A percentile compares a stretch with the other conserved stretches of the same genome.
Evolutionary conservation across 30 jellyfish, hydroid and myxozoan species (phyloP).

Genomic region (Aurelia sp.): DNA sequence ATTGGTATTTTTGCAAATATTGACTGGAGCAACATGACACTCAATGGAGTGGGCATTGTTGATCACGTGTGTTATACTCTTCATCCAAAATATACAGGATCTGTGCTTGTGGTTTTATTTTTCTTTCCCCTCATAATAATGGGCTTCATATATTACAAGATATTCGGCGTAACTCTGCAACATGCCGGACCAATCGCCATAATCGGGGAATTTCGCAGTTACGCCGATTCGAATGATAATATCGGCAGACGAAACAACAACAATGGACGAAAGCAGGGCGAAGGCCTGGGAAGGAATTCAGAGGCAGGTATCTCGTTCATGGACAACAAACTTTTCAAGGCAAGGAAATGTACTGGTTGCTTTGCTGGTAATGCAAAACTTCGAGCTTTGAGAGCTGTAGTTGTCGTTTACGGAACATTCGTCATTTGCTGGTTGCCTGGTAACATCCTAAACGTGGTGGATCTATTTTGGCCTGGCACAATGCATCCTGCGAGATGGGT

Average conservation of each 20-base stretch:
- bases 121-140: conserved; percentile 69
- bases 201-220: neutral
- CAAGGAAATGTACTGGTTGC: neutral
- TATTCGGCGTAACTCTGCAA: conserved; percentile 60
- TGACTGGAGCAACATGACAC: conserved; percentile 24
- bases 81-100: conserved; percentile 21
- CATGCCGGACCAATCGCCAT: conserved; percentile 66
- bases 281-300: neutral
- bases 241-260: too few relatives aligned
- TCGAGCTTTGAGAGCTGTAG: conserved; percentile 21
- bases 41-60: conserved; percentile 30
- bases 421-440: conserved; percentile 90
- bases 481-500: conserved; percentile 46
- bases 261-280: too few relatives aligned
- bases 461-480: conserved; percentile 34
- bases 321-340: neutral
- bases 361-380: conserved; percentile 14
- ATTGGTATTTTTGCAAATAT: conserved; percentile 54
- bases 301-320: neutral
- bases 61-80: conserved; percentile 5
- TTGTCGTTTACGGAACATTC: conserved; percentile 71
- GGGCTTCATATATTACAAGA: conserved; percentile 69
- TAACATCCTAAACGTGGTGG: conserved; percentile 16
- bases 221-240: neutral
- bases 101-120: conserved; percentile 30